Percentiles rank a stretch among this genome's conserved stretches.
These are phyloP conservation scores for Eustalomyia histrio DNA, from an alignment of 2,888 invertebrate genomes.

Conservation along the genomic window DNA sequence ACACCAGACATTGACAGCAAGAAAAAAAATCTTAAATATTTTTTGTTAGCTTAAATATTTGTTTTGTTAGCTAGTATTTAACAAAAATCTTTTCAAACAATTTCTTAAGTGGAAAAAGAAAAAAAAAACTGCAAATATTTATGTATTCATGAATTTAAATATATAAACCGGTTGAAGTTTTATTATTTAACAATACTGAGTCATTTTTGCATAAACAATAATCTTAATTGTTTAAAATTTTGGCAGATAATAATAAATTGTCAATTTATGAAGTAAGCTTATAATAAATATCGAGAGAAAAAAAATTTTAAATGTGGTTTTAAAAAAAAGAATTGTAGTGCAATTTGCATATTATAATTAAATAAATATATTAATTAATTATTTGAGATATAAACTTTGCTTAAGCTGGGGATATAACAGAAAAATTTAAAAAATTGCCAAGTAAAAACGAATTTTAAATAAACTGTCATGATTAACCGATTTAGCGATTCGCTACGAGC, in stretches of 20 bases:
- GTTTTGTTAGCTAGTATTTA: background rate
- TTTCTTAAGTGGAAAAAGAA: background rate
- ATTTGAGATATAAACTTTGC: too few species aligned
- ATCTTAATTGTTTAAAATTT: conserved; percentile 30
- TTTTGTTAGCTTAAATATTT: background rate
- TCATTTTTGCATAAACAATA: conserved; percentile 35
- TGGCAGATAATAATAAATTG: conserved; percentile 27
- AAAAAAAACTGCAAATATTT: background rate
- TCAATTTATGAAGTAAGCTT: conserved; percentile 52
- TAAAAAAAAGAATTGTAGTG: background rate
- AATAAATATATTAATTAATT: too few species aligned
- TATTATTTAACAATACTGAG: conserved; percentile 8
- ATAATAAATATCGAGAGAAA: conserved; percentile 23
- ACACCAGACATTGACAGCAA: conserved; percentile 17
- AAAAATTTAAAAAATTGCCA: too few species aligned
- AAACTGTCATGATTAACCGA: too few species aligned
- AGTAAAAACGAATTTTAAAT: too few species aligned
- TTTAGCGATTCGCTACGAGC: too few species aligned
- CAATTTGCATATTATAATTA: background rate
- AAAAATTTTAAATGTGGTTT: background rate
- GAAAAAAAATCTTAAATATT: background rate
- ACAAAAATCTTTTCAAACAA: background rate
- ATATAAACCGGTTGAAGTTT: background rate
- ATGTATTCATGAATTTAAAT: background rate
- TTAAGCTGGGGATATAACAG: too few species aligned